Base-by-base conservation (phyloP, 2,888 invertebrate species). In the Drosophila neonasuta region DNA sequence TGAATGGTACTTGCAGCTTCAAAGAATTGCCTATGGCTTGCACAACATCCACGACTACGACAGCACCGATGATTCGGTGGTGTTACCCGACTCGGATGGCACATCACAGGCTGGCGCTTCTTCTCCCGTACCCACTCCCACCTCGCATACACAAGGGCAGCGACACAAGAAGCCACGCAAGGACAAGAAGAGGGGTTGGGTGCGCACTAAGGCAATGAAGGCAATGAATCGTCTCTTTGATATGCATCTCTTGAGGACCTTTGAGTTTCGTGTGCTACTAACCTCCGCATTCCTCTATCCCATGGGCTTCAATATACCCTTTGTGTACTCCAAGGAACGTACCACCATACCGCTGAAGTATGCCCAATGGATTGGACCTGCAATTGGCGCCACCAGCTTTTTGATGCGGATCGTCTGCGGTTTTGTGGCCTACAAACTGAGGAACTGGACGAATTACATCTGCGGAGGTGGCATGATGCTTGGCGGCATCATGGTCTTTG, bases 251-350 rank as follows among this genome's bases (percentile, higher is more conserved):
- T 56, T 90, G 49, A 52, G 56, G 0, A 57, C 59, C 17, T 76
- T 74, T 15, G 89, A 89, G 62, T 92, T 92, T 72, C 69, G 86
- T 0, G 34, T 91, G 7, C 74, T 92, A 20, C 69, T 90, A 2
- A 57, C 89, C 0, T 91, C 91, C 51, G 91, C 96, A 10, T 94
- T 95, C 66, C 90, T 96, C 61, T 95, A 95, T 0, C 93, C 95
- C 86, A 92, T 95, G 88, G 96, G 96, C 71, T 94, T 95, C 85
- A 95, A 95, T 87, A 94, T 95, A n/a, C 96, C 96, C 0, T 96
- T 94, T 88, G 92, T 95, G 73, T 96, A 94, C 85, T 91, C 95
- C 3, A 84, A 71, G 46, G 48, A 24, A 5, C 91, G 94, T 69
- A 93, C 94, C 1, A 83, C 88, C 1, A 91, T 93, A 29, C 74